Evolutionary conservation across 2,113 vertebrate genomes (phyloP).

Genomic region (Danionella cerebrum): DNA sequence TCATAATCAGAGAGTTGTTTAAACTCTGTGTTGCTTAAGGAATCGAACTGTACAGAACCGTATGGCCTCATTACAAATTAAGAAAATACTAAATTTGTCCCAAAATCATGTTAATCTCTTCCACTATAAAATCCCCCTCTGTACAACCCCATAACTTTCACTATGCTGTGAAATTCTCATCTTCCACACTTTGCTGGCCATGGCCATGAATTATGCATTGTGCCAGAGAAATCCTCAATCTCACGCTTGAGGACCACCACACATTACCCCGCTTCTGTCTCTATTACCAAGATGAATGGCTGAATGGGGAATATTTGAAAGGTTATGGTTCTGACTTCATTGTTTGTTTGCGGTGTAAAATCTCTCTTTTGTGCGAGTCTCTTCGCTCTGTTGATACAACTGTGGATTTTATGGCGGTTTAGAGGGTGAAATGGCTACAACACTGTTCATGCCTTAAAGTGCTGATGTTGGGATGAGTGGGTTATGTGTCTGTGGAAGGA

Average conservation of each 20-base stretch:
- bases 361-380: slow-evolving; percentile 38
- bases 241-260: slow-evolving; percentile 95
- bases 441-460: slow-evolving; percentile 36
- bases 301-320: slow-evolving; percentile 85
- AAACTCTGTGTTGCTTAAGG: slow-evolving; percentile 89
- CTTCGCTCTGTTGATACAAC: slow-evolving; percentile 41
- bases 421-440: slow-evolving; percentile 36
- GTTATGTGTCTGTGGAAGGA: no score
- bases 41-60: no score
- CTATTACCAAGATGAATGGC: slow-evolving; percentile 99
- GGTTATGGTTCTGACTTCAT: slow-evolving; percentile 86
- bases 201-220: slow-evolving; percentile 99
- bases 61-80: not conserved
- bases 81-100: not conserved
- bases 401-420: slow-evolving; percentile 46
- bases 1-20: slow-evolving; percentile 91
- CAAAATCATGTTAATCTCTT: slow-evolving; percentile 58
- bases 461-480: slow-evolving; percentile 17
- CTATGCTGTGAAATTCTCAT: slow-evolving; percentile 99
- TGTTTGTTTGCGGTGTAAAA: slow-evolving; percentile 75
- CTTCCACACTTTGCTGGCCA: slow-evolving; percentile 98
- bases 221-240: slow-evolving; percentile 97
- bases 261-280: slow-evolving; percentile 96
- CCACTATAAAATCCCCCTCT: slow-evolving; percentile 72
- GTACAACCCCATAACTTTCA: slow-evolving; percentile 81